These are phyloP conservation scores for Orthonychiurus folsomi DNA, from an alignment of 2,888 invertebrate genomes.

Conservation along the genomic window DNA sequence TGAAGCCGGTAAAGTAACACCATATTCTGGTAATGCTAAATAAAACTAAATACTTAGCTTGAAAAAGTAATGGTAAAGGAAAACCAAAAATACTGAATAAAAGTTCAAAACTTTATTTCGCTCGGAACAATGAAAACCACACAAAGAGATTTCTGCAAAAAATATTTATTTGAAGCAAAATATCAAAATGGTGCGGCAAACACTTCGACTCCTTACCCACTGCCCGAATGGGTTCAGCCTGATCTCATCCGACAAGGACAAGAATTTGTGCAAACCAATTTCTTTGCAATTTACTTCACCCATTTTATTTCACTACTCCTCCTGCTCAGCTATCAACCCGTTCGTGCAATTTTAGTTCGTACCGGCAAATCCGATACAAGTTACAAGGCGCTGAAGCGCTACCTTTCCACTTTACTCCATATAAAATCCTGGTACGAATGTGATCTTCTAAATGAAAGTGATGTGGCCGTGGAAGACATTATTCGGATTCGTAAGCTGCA, in stretches of 20 bases:
- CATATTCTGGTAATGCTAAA: too few relatives aligned
- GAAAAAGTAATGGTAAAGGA: too few relatives aligned
- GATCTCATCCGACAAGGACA: conserved; percentile 50
- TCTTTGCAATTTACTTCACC: conserved; percentile 59
- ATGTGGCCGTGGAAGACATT: conserved; percentile 23
- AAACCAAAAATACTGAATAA: too few relatives aligned
- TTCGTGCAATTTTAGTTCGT: conserved; percentile 59
- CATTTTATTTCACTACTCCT: conserved; percentile 68
- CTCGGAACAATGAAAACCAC: background rate
- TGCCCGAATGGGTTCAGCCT: conserved; percentile 24
- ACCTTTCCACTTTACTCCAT: conserved; percentile 68
- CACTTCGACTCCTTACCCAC: background rate
- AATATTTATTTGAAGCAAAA: background rate
- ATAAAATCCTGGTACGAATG: conserved; percentile 68
- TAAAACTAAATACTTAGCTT: too few relatives aligned
- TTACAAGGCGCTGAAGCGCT: conserved; percentile 62
- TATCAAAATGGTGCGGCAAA: background rate
- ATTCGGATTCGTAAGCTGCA: conserved; percentile 28
- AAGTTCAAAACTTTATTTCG: background rate
- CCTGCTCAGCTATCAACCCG: conserved; percentile 64
- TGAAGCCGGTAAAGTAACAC: too few relatives aligned
- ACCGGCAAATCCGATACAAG: conserved; percentile 61
- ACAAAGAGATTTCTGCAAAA: background rate
- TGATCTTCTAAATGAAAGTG: conserved; percentile 49
- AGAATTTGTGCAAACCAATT: conserved; percentile 59